phyloP scores from a whole-genome alignment of 2,797 vertebrate species.

The Lateolabrax maculatus region DNA sequence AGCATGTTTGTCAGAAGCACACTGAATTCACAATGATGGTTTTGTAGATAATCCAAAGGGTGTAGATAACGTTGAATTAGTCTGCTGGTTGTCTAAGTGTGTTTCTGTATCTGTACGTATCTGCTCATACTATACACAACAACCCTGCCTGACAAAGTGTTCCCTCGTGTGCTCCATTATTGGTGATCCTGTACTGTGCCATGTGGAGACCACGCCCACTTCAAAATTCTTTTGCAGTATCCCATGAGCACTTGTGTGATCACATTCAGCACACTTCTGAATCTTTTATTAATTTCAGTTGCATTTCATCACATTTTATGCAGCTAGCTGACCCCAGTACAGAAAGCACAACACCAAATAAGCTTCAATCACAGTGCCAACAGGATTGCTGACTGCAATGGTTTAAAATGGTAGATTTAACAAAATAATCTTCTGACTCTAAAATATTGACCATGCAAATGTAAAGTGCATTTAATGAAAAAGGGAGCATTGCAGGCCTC shows the following conservation, averaged over 20 bases:
- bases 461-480: not conserved
- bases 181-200: not conserved
- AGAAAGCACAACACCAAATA: not conserved
- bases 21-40: not conserved
- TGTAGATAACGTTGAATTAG: too few relatives aligned
- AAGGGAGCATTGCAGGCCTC: not conserved
- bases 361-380: not conserved
- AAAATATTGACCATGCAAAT: not conserved
- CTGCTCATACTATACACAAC: not conserved
- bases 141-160: not conserved
- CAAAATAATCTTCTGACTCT: not conserved
- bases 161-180: not conserved
- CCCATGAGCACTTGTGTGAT: slow-evolving; percentile 7
- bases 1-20: not conserved
- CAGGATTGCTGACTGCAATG: not conserved
- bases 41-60: slow-evolving; percentile 8
- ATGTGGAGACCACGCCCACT: slow-evolving; percentile 19
- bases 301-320: not conserved
- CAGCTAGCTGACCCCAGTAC: not conserved
- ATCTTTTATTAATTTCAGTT: not conserved
- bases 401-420: not conserved
- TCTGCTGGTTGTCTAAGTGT: not conserved
- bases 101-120: slow-evolving; percentile 1
- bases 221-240: slow-evolving; percentile 12
- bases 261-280: not conserved